These are phyloP conservation scores for Daphoenositta chrysoptera DNA, from an alignment of 2,113 vertebrate genomes.

Conservation along the genomic window DNA sequence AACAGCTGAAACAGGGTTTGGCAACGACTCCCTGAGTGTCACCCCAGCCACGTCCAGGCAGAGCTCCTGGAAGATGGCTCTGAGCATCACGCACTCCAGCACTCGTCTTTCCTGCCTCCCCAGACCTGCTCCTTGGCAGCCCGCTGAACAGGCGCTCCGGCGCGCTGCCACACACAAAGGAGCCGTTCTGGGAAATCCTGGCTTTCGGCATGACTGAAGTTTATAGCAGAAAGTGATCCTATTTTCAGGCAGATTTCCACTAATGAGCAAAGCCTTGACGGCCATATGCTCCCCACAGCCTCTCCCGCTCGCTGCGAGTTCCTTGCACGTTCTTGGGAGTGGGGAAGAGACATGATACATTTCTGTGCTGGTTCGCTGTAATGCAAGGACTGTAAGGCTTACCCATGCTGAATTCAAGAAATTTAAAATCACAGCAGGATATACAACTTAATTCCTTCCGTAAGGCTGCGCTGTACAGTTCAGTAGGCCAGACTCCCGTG, in stretches of 20 bases:
- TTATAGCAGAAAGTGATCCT: conserved; percentile 35
- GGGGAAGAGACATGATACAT: neutral
- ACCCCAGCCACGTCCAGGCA: rapidly evolving
- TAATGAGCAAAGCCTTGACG: conserved; percentile 29
- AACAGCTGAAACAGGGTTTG: neutral
- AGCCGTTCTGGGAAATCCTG: conserved; percentile 27
- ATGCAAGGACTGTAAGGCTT: neutral
- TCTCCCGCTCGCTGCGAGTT: neutral
- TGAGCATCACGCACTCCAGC: rapidly evolving
- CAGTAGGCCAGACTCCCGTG: neutral
- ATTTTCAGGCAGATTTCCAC: conserved; percentile 46
- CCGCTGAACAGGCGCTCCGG: neutral
- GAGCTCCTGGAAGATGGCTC: neutral
- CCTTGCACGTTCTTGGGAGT: neutral
- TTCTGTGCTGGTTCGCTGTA: neutral
- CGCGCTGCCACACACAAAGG: neutral
- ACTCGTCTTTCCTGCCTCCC: neutral
- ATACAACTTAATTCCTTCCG: neutral
- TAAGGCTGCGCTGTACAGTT: neutral
- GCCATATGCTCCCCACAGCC: conserved; percentile 40
- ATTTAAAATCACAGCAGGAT: neutral
- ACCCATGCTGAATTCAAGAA: neutral
- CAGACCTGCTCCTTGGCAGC: neutral
- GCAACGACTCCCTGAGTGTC: neutral
- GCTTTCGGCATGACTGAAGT: neutral